Percentiles rank a stretch among this genome's conserved stretches.
Conservation (phyloP, 92 coral and sea anemone genomes). For the Palythoa caribaeorum region DNA sequence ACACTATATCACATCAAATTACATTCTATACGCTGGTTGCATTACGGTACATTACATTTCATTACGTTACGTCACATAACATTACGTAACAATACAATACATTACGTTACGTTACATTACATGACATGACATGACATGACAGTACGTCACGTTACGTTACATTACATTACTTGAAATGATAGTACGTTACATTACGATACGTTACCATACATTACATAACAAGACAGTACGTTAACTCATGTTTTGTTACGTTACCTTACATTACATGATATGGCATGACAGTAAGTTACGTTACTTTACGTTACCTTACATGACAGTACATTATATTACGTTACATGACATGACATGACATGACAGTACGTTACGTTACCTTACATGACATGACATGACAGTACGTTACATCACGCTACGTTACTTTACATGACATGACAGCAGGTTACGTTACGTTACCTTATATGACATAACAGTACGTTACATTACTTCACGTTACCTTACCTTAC, state of each 20-base stretch:
- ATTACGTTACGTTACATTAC: no score
- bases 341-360: background rate
- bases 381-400: background rate
- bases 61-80: no score
- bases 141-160: no score
- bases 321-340: conserved; percentile 27
- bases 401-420: background rate
- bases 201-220: no score
- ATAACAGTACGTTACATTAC: background rate
- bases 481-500: background rate
- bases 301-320: conserved; percentile 1
- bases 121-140: no score
- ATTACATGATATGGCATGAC: background rate
- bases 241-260: background rate
- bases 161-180: no score
- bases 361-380: background rate
- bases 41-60: no score
- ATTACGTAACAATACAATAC: no score
- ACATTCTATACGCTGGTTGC: no score
- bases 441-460: background rate
- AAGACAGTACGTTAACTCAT: background rate
- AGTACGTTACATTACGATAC: no score
- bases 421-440: background rate
- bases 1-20: no score
- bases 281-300: background rate